phyloP scores from a whole-genome alignment of 2,113 vertebrate species.

The Poeciliopsis turrubarensis region DNA sequence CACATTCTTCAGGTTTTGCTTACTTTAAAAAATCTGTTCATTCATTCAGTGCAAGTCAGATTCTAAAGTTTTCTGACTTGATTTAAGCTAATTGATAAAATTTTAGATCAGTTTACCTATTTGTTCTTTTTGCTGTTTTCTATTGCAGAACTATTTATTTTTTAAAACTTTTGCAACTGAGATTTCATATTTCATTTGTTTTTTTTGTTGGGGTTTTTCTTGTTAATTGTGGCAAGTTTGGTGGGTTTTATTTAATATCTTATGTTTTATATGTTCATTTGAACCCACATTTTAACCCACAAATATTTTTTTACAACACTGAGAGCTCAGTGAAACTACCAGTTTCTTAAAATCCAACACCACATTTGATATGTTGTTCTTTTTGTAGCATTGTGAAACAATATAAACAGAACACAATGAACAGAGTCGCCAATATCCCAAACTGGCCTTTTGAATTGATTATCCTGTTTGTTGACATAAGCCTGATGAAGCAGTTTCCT shows the following conservation, averaged over 20 bases:
- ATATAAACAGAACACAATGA: conserved; percentile 1
- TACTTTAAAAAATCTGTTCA: neutral
- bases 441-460: neutral
- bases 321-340: neutral
- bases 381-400: neutral
- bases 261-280: neutral
- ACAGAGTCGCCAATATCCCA: neutral
- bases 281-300: neutral
- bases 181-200: neutral
- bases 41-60: neutral
- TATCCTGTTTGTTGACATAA: neutral
- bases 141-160: neutral
- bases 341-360: neutral
- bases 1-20: neutral
- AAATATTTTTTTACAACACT: neutral
- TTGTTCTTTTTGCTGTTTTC: neutral
- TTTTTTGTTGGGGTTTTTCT: neutral
- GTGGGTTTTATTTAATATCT: neutral
- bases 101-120: neutral
- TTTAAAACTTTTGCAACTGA: neutral
- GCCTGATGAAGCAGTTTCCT: conserved; percentile 28
- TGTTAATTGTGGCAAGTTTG: neutral
- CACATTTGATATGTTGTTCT: neutral
- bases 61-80: neutral
- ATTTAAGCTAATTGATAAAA: neutral